A percentile compares a stretch with the other conserved stretches of the same genome.
Conservation (phyloP, 2,888 invertebrate genomes). For the Poecilobothrus nobilitatus region DNA sequence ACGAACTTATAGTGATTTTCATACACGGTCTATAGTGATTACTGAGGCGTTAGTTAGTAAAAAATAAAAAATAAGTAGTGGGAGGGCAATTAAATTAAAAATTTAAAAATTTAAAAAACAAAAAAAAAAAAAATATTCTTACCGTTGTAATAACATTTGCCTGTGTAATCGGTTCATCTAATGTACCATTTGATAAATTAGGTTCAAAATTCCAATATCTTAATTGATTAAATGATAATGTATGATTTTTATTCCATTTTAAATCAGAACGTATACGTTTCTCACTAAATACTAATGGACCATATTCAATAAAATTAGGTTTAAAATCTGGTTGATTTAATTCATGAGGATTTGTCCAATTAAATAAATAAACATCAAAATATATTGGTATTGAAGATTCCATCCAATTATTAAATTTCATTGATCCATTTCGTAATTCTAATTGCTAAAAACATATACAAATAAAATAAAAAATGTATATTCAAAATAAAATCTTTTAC, state of each 20-base stretch:
- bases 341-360: conserved; percentile 67
- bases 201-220: conserved; percentile 66
- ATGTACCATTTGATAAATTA: conserved; percentile 59
- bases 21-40: conserved; percentile 13
- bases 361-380: conserved; percentile 64
- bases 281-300: conserved; percentile 55
- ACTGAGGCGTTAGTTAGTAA: too few relatives aligned
- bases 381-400: conserved; percentile 78
- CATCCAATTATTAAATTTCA: conserved; percentile 64
- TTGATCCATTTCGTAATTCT: conserved; percentile 52
- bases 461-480: conserved; percentile 10
- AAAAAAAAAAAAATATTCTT: conserved; percentile 37
- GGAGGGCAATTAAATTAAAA: too few relatives aligned
- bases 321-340: conserved; percentile 46
- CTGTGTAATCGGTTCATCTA: conserved; percentile 59
- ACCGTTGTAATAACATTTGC: conserved; percentile 72
- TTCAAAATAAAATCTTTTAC: background rate
- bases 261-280: conserved; percentile 44
- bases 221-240: conserved; percentile 67
- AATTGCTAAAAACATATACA: conserved; percentile 52
- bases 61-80: too few relatives aligned
- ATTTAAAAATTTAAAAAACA: too few relatives aligned
- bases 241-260: conserved; percentile 60
- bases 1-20: too few relatives aligned
- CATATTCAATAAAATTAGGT: conserved; percentile 53